Base-by-base conservation (phyloP, 1,140 invertebrate species). In the Apis laboriosa region DNA sequence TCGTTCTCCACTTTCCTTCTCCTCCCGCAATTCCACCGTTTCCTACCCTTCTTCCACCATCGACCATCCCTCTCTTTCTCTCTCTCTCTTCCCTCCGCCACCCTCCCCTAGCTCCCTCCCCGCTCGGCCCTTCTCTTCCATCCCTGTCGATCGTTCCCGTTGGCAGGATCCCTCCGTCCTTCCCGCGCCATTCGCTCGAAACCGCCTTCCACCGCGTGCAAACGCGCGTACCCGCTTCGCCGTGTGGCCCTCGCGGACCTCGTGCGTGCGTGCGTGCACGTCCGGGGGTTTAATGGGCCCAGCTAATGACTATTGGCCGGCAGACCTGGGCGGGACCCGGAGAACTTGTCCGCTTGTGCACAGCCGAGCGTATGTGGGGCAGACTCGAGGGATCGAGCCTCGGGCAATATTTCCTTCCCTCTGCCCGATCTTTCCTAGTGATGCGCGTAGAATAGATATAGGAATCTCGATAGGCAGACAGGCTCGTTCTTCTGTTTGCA, bases 291-390 rank as follows among this genome's bases (percentile, higher is more conserved):
- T 94, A 94, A 94, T 94, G 93, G 93, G 92, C 92, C 92, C 93
- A 91, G 92, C 92, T 94, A 94, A 94, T 94, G 93, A 94, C 93
- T 94, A 94, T 94, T 94, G 94, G 93, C 91, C 93, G 88, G 88
- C 91, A 89, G 92, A 92, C 91, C 86, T 94, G 93, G 93, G 93
- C 93, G 93, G 93, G 92, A 94, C 93, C 92, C 91, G 85, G 61
- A 81, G 84, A 84, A 66, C 84, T 88, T 72, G 83, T 77, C 61
- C 60, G 68, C 66, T 43, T 86, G 81, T 60, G 73, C 81, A 84
- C 80, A 84, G 84, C 67, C 64, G 75, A 60, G 61, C 24, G 78
- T 75, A 74, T 71, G 60, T 75, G 81, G 67, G 73, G 58, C 77
- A 80, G 56, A 58, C 55, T 67, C 56, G n/a, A 56, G 28, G 49